A percentile compares a stretch with the other conserved stretches of the same genome.
Conservation (phyloP, 35 echinoderm and acorn worm species). For the Nesometra sesokonis region DNA sequence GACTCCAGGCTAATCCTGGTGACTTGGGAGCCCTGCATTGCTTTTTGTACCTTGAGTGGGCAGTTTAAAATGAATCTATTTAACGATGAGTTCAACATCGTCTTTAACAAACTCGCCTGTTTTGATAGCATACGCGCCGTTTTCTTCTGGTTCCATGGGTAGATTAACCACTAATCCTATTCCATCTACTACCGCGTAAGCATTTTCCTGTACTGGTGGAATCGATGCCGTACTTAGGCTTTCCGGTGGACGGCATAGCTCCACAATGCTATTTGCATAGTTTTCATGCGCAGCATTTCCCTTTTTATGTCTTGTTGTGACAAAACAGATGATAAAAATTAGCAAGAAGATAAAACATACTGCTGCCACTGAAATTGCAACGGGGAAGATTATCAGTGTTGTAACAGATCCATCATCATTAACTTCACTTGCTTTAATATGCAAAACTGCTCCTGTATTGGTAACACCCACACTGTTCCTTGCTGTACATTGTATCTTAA, state of each 20-base stretch:
- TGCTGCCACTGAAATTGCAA: neutral
- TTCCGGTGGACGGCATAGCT: neutral
- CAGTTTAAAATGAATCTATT: too few relatives aligned
- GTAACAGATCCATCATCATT: neutral
- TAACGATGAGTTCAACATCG: neutral
- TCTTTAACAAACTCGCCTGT: neutral
- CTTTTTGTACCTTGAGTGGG: too few relatives aligned
- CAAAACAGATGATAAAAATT: neutral
- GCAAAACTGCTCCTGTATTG: neutral
- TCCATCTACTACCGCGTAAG: neutral
- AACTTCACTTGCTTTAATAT: neutral
- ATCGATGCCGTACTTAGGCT: too few relatives aligned
- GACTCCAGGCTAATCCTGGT: too few relatives aligned
- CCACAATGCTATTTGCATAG: neutral
- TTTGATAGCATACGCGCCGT: neutral
- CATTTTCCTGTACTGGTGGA: neutral
- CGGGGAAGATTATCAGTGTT: neutral
- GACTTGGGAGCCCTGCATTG: too few relatives aligned
- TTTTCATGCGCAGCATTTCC: neutral
- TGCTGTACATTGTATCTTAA: neutral
- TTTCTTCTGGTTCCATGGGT: neutral
- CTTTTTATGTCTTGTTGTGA: neutral
- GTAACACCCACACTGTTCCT: neutral
- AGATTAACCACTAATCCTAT: neutral
- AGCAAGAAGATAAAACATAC: neutral